Base-by-base conservation (phyloP, 2,113 vertebrate species). In the Glaucidium brasilianum region DNA sequence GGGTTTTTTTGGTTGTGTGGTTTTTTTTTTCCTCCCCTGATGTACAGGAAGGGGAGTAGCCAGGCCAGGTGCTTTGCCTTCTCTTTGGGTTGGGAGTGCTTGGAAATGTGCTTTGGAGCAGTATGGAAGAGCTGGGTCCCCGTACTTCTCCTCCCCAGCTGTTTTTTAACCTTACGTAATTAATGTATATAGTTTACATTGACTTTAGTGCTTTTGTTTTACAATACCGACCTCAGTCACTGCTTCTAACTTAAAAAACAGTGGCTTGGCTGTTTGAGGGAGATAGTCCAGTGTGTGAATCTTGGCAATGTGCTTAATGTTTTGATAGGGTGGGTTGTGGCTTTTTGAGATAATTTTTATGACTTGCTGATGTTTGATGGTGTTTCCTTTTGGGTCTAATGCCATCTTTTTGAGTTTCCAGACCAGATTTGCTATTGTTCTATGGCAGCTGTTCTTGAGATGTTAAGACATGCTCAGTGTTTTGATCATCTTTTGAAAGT, bases 301-400 rank as follows among this genome's bases (percentile, higher is more conserved):
- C 45, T 58, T 84, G 73, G 55, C 73, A 77, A 43, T 35, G 12
- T 14, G 18, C 41, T 53, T 56, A 17, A 7, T 75, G 16, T 64
- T 91, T 89, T 78, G n/a, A 43, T 67, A 41, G 23, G 18, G 41
- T 78, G 39, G 21, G 7, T 49, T 71, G 52, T 85, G 62, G 66
- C 60, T 90, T 85, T 85, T 81, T n/a, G 71, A 81, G 69, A 25
- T 67, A 63, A 32, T 56, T 91, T 85, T 81, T 58, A 59, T 84
- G 43, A 53, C 73, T 84, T 87, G 32, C 5, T 83, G 62, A 18
- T 74, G 37, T 67, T 88, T 95, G 32, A 45, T 87, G 17, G 27
- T 29, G 16, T 67, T 96, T 90, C 27, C 50, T 92, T 90, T 88
- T 77, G 37, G 8, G 27, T 90, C 10, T 62, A 67, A 67, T 35